Base-by-base conservation (phyloP, 1,140 invertebrate genomes). In the Lepidurus couesii region DNA sequence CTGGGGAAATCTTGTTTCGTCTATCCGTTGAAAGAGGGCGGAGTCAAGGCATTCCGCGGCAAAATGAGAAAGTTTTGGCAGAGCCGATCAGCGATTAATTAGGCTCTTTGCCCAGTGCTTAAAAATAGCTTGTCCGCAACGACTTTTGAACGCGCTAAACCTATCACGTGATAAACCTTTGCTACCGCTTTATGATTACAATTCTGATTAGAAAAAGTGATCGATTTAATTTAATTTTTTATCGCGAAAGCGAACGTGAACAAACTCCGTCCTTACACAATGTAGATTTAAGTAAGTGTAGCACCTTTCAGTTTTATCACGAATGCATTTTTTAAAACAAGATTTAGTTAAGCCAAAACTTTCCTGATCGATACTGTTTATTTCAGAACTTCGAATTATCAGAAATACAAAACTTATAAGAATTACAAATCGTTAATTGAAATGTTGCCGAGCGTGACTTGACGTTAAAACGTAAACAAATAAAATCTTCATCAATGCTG, bases 111-210 rank as follows among this genome's bases (percentile, higher is more conserved):
- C 16, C 53, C 53, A 65, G 53, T n/a, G 8, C 21, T 65, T 65
- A 65, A 65, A 65, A n/a, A n/a, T 65, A 65, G 53, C 53, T 65
- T 21, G 53, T n/a, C 53, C 53, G 53, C 53, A 65, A 65, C 13
- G 53, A 65, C 53, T 65, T 65, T 65, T 65, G 21, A 4, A 34
- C 34, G 34, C 34, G 34, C 34, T 34, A 34, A 65, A 65, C 53
- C 53, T 65, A 21, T 65, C n/a, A 65, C n/a, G 53, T 65, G 53
- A 13, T 65, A 65, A 21, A 21, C 9, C 53, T 65, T 0, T 65
- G 53, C 53, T 65, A 65, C n/a, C 53, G 53, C 34, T 34, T 26
- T 34, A 34, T 34, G 4, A 34, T 3, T 13, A 65, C 53, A 65
- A 7, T 65, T 65, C 53, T 65, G 13, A 65, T 11, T n/a, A 65